Base-by-base conservation (phyloP, 1,140 invertebrate species). In the Drosophila lacertosa region DNA sequence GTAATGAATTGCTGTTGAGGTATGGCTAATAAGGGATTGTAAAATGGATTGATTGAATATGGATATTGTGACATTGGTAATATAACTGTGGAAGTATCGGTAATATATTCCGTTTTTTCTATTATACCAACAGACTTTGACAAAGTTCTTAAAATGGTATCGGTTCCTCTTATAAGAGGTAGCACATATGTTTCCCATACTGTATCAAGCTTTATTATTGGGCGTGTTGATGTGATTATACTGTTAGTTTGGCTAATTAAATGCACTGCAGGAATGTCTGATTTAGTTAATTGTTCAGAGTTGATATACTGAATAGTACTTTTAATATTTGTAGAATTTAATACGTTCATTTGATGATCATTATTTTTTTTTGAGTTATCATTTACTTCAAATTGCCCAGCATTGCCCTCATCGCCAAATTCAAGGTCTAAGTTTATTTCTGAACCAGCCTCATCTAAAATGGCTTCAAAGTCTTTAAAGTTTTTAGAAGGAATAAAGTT, bases 381-480 rank as follows among this genome's bases (percentile, higher is more conserved):
- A 6, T 94, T 93, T 32, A 93, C 91, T 39, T 94, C 93, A 13
- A 93, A 91, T 40, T 95, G 94, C 16, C 93, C 93, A 39, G 96
- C 94, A 66, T 95, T 93, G 68, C 95, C 93, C 74, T 96, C 95
- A 75, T 97, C 96, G 6, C 96, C 95, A 75, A 96, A 96, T 80
- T 97, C 96, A 10, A 97, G 91, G 88, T 97, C 96, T 47, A 97
- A 92, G 80, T 97, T 95, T 5, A 97, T 89, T 90, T 97, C 96
- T 1, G 96, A 97, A 1, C 96, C 96, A n/a, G 96, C 96, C 92
- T 97, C 96, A 82, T 97, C 96, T 24, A 97, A 92, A 42, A 95
- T 94, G 45, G 95, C 96, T 70, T 97, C 97, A 90, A 97, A 97
- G 90, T 98, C 97, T 73, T 96, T 97, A 10, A 97, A 92, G 2